These are phyloP conservation scores for Hydra vulgaris DNA, from an alignment of 30 jellyfish, hydroid and myxozoan genomes.

Conservation along the genomic window DNA sequence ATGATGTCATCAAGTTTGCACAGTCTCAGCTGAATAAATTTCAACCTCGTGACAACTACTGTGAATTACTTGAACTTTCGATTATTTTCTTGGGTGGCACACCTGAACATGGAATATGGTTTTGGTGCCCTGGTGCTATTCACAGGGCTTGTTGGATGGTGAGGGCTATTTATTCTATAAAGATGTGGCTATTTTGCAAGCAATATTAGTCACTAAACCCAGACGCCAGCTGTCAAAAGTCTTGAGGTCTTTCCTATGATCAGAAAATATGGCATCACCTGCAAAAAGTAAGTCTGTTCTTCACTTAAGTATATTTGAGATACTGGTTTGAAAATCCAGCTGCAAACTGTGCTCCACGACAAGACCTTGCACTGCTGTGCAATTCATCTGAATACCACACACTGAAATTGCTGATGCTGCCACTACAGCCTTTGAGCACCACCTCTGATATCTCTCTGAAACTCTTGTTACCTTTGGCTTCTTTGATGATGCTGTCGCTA, in stretches of 20 bases:
- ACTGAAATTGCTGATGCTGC: background rate
- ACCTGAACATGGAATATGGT: background rate
- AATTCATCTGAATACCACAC: background rate
- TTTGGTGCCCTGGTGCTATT: background rate
- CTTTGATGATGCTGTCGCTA: background rate
- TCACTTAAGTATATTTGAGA: background rate
- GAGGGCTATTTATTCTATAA: background rate
- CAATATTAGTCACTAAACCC: background rate
- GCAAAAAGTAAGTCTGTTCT: background rate
- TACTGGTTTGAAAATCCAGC: background rate
- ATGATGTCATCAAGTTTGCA: background rate
- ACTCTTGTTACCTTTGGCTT: background rate
- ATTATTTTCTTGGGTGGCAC: background rate
- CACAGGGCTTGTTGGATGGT: background rate
- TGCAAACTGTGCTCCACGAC: background rate
- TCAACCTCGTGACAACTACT: constrained; percentile 14
- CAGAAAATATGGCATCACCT: background rate
- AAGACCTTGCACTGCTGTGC: background rate
- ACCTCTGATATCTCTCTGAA: background rate
- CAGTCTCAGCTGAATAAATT: background rate
- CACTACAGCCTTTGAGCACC: background rate
- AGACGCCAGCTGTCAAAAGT: background rate
- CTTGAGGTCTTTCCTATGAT: background rate
- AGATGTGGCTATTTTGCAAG: background rate
- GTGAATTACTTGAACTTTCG: constrained; percentile 19